Base-by-base conservation (phyloP, 2,113 vertebrate genomes). In the Pollachius pollachius region DNA sequence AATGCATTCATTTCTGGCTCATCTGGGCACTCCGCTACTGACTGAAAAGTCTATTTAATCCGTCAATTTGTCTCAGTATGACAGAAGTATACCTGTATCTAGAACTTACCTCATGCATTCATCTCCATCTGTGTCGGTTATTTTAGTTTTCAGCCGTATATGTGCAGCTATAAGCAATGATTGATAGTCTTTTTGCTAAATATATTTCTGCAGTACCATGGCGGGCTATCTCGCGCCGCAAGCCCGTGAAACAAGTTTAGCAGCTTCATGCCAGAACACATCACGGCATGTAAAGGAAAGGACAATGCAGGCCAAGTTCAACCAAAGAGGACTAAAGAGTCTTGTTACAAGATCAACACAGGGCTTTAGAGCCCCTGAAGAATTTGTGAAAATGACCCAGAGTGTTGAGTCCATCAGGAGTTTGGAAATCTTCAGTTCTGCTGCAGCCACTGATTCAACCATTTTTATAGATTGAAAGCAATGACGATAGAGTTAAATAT, bases 221-320 rank as follows among this genome's bases (percentile, higher is more conserved):
- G 30, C 34, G 25, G 57, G 18, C 34, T 54, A 4, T 54, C 11
- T 34, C 15, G 9, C n/a, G 11, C 57, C 19, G 57, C 54, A 34
- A 52, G 27, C 66, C 66, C 59, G 66, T 19, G 4, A 21, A 62
- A 70, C 60, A 59, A 70, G 68, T 70, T 62, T 15, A 17, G 17
- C 41, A 52, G 21, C 58, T 17, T 17, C 62, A 25, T 54, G 59
- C 48, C 68, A 52, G 16, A 19, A 66, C 68, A 48, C 41, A 48
- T 48, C 41, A 48, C 41, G 41, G 41, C 41, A 68, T 41, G 57
- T 71, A 52, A 18, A 18, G 4, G 9, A 12, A 25, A 41, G 34
- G 5, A 68, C 68, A 70, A 11, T 19, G 41, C 60, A 62, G 60
- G 62, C 59, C 59, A 52, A 27, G 21, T 70, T 57, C 69, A 70